Conservation (phyloP, 2,797 vertebrate species). For the Sparidentex hasta region DNA sequence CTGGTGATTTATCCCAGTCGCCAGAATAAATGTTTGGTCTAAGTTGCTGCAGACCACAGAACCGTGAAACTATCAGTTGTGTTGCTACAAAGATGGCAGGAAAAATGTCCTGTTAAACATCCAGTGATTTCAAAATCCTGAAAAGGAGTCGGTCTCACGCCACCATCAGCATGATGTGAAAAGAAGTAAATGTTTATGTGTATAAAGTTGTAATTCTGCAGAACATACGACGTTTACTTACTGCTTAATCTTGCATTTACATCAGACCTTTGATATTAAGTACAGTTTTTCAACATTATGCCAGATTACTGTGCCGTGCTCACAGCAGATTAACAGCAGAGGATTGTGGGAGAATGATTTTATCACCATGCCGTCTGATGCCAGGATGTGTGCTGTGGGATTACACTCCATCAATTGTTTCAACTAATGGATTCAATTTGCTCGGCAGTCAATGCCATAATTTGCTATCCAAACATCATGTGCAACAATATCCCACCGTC, state of each 20-base stretch:
- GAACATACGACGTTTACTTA: neutral
- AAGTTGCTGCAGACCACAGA: no score
- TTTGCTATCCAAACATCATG: constrained; percentile 55
- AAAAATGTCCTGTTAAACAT: no score
- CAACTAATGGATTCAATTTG: constrained; percentile 61
- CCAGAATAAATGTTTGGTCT: no score
- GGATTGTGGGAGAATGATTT: constrained; percentile 31
- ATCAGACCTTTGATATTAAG: constrained; percentile 26
- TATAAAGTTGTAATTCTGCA: neutral
- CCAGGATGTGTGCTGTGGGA: constrained; percentile 35
- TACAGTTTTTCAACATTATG: neutral
- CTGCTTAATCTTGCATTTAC: constrained; percentile 2
- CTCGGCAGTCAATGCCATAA: constrained; percentile 39
- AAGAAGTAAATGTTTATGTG: neutral
- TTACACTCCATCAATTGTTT: constrained; percentile 51
- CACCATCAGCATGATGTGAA: no score
- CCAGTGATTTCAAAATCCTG: no score
- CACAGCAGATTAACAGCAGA: constrained; percentile 32
- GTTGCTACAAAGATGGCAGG: no score
- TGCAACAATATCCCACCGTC: constrained; percentile 38
- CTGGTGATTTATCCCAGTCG: no score
- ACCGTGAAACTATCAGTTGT: no score
- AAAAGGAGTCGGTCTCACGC: no score
- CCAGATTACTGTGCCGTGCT: constrained; percentile 22
- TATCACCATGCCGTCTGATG: constrained; percentile 31